Percentiles rank a stretch among this genome's conserved stretches.
Evolutionary conservation across 1,140 invertebrate species (phyloP).

Genomic region (Solenopsis fugax): DNA sequence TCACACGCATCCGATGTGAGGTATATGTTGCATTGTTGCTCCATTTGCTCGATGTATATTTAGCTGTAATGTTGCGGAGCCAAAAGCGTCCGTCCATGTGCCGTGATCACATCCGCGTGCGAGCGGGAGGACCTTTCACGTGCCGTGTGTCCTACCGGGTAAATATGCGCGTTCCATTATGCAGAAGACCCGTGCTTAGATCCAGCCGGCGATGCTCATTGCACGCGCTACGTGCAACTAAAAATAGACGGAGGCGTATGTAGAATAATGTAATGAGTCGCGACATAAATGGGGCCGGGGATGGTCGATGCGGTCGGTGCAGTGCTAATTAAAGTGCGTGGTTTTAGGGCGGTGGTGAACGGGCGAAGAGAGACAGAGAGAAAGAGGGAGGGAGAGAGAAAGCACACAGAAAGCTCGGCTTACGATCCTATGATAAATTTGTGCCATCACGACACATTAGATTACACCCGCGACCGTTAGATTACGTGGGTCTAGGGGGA

Average conservation of each 20-base stretch:
- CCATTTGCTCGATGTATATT: constrained; percentile 20
- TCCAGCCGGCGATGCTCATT: constrained; percentile 37
- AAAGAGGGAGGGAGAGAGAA: neutral
- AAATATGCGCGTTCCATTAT: constrained; percentile 53
- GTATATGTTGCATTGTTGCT: neutral
- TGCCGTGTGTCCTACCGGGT: constrained; percentile 24
- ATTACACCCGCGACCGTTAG: constrained; percentile 11
- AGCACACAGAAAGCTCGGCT: neutral
- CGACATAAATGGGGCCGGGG: constrained; percentile 24
- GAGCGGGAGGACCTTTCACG: constrained; percentile 35
- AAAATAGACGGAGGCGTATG: constrained; percentile 51
- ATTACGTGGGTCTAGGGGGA: constrained; percentile 19
- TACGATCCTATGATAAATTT: constrained; percentile 37
- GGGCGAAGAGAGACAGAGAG: neutral
- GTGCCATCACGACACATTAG: constrained; percentile 2
- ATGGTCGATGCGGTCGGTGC: constrained; percentile 37
- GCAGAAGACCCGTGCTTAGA: constrained; percentile 16
- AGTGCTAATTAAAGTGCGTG: constrained; percentile 56
- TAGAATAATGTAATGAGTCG: constrained; percentile 45
- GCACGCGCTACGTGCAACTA: constrained; percentile 37
- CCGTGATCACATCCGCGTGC: constrained; percentile 18
- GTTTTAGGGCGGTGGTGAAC: constrained; percentile 32
- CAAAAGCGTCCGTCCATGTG: neutral
- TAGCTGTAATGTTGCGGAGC: neutral
- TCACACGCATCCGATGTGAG: neutral